Evolutionary conservation across 1,140 invertebrate genomes (phyloP).

Genomic region (Anastrepha ludens): DNA sequence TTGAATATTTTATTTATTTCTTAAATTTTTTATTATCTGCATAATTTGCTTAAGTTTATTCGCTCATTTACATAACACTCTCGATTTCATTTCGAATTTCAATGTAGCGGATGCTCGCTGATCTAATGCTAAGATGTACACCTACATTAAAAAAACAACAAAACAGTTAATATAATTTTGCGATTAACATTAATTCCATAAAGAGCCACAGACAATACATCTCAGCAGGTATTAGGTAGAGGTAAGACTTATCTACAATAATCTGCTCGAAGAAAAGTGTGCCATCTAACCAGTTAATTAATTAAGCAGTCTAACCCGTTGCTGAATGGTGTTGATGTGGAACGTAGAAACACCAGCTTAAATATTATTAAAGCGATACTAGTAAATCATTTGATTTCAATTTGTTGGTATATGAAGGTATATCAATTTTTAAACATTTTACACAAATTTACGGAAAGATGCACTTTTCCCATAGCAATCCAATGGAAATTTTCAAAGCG

Average conservation of each 20-base stretch:
- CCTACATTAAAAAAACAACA: neutral
- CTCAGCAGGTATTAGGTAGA: neutral
- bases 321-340: neutral
- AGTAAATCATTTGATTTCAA: too few relatives aligned
- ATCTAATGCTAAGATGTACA: neutral
- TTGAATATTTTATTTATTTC: neutral
- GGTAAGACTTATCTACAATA: neutral
- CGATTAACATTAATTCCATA: neutral
- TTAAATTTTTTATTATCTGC: neutral
- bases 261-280: neutral
- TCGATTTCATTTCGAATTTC: constrained; percentile 28
- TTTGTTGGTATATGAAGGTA: too few relatives aligned
- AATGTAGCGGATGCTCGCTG: neutral
- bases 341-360: neutral
- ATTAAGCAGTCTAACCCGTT: neutral
- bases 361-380: too few relatives aligned
- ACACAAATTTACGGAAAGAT: too few relatives aligned
- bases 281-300: neutral
- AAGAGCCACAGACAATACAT: neutral
- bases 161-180: neutral
- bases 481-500: too few relatives aligned
- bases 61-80: neutral
- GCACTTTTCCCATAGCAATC: too few relatives aligned
- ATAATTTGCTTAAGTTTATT: neutral
- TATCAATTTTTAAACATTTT: too few relatives aligned